Evolutionary conservation across 2,113 vertebrate species (phyloP), one percentile per base, ranked within the genome.

Genomic region (Mobula hypostoma): DNA sequence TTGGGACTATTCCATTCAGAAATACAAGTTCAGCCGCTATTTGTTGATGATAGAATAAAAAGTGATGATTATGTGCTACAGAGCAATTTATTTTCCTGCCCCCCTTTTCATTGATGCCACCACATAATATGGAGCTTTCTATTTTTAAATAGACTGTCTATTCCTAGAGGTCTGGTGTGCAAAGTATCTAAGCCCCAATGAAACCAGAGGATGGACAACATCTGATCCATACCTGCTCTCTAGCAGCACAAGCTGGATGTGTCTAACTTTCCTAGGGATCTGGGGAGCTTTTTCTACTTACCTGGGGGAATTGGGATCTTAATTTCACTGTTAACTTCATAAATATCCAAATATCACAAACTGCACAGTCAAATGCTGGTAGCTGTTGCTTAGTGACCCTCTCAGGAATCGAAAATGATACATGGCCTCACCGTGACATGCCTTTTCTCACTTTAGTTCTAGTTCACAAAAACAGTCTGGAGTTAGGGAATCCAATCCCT

Each of bases 291-390:
- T 29, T 36, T 72, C n/a, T 93, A 56, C 70, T 93, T 72, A 68
- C 91, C 91, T 93, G 68, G 74, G 40, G 91, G 91, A 48, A 74
- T 72, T 27, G 70, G 70, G 68, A 56, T 93, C 91, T 93, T 93
- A 93, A 74, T 93, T 93, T 93, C 91, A 56, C 21, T 74, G 68
- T 93, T 72, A 93, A 93, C 91, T 76, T 93, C 70, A 93, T 93
- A 74, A 93, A 93, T 93, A 76, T 93, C 68, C 91, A 74, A 93
- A 76, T 93, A 74, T 93, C 68, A 93, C 17, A 21, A 56, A 40
- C 24, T 56, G 19, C 72, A 9, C 68, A 93, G 24, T 93, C 91
- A 48, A 56, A 74, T 27, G 36, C 40, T 63, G 19, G 74, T 14
- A 72, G 66, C 36, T 76, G 58, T 66, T 19, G 91, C 68, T 32